A percentile compares a stretch with the other conserved stretches of the same genome.
Evolutionary conservation across 2,797 vertebrate genomes (phyloP).

Genomic region (Scarus forsteni): DNA sequence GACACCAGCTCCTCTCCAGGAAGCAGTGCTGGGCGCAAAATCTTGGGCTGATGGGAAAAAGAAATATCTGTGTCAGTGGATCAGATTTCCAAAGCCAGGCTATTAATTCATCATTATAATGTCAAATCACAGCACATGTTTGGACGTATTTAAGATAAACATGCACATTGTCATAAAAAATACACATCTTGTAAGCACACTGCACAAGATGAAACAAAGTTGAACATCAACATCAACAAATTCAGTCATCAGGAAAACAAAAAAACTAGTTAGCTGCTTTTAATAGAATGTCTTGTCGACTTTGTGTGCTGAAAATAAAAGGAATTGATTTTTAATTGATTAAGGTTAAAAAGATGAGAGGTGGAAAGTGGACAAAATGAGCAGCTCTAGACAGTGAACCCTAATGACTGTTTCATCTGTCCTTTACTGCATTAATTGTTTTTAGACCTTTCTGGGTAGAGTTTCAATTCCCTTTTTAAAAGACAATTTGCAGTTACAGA

Average conservation of each 20-base stretch:
- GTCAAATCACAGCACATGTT: conserved; percentile 46
- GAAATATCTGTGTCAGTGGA: conserved; percentile 46
- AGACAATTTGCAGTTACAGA: too few species aligned
- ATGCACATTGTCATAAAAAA: conserved; percentile 50
- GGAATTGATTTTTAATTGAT: too few species aligned
- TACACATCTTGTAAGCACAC: conserved; percentile 27
- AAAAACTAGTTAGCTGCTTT: too few species aligned
- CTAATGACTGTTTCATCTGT: too few species aligned
- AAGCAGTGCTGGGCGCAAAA: conserved; percentile 92
- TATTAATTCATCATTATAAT: conserved; percentile 54
- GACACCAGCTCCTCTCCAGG: conserved; percentile 96
- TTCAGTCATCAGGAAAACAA: not conserved
- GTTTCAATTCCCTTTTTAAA: too few species aligned
- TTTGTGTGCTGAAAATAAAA: not conserved
- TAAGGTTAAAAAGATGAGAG: too few species aligned
- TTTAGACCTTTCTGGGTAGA: too few species aligned
- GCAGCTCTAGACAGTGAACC: too few species aligned
- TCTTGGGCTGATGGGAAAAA: conserved; percentile 90
- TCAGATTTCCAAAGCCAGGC: conserved; percentile 25
- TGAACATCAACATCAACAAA: conserved; percentile 24
- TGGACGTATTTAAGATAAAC: conserved; percentile 30
- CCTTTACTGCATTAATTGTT: too few species aligned
- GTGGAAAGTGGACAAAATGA: too few species aligned
- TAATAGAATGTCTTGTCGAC: conserved; percentile 21
- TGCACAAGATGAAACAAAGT: conserved; percentile 43